Base-by-base conservation (phyloP, 2,888 invertebrate genomes). In the Drymonia ruficornis region DNA sequence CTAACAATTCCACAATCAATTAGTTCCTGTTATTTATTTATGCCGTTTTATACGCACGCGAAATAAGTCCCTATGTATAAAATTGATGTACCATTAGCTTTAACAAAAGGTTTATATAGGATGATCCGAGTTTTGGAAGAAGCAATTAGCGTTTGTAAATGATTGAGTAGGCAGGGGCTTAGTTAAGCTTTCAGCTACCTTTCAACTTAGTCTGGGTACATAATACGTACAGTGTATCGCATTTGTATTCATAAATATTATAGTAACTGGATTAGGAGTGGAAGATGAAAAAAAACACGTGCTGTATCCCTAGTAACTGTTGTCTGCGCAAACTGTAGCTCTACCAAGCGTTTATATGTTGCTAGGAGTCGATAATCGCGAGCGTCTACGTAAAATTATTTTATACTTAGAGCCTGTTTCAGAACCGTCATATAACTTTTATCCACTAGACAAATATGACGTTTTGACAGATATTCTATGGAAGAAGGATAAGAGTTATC, bases 71-170 rank as follows among this genome's bases (percentile, higher is more conserved):
- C 23, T 59, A 61, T 64, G 64, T 62, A 62, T 63, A 71, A 67
- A 63, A 67, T 61, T 68, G 61, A 68, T 60, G 56, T 50, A 53
- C 65, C 70, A 66, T 72, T 71, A 70, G 66, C 75, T 66, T 69
- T 55, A 56, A 61, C 63, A 62, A 67, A 70, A 70, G 76, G 72
- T 75, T n/a, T n/a, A 78, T 72, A 70, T 72, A 66, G 79, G 82
- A 78, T 85, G 68, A 86, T 83, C 84, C 81, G 77, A 79, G 80
- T 84, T 87, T 85, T 77, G 76, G 75, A 80, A 80, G 81, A 74
- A 80, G 83, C 82, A 87, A 88, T 87, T 88, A 88, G 80, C 73
- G 77, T 71, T 76, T 67, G 64, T 88, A 86, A 87, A 88, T 88
- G 75, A 88, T 88, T 86, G 67, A 87, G 77, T 71, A 78, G 80